These are phyloP conservation scores for Centropus bengalensis DNA, from an alignment of 2,113 vertebrate genomes.

Conservation along the genomic window DNA sequence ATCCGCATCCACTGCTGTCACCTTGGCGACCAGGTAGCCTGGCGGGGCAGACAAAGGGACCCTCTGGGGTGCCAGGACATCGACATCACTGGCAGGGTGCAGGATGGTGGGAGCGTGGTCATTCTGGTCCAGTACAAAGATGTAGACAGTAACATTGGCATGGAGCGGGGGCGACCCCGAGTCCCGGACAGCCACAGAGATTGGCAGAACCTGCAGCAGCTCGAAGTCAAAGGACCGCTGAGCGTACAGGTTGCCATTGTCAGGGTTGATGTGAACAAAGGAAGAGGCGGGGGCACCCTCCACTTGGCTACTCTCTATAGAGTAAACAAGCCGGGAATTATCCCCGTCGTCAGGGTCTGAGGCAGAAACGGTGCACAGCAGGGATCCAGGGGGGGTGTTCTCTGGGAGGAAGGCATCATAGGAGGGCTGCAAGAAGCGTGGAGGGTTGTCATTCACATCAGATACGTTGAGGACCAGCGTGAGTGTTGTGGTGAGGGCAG, in stretches of 20 bases:
- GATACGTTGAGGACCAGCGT: constrained; percentile 81
- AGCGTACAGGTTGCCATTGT: constrained; percentile 81
- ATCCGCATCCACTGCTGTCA: constrained; percentile 87
- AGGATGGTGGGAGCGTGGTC: constrained; percentile 82
- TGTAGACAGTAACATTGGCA: constrained; percentile 75
- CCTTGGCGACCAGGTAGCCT: constrained; percentile 87
- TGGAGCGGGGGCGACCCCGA: constrained; percentile 70
- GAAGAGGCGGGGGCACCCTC: constrained; percentile 78
- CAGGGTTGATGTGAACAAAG: constrained; percentile 82
- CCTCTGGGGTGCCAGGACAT: constrained; percentile 71
- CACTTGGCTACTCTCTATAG: constrained; percentile 73
- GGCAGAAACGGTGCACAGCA: constrained; percentile 84
- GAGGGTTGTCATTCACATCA: constrained; percentile 89
- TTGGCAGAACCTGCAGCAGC: constrained; percentile 74
- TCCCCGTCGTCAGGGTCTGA: constrained; percentile 78
- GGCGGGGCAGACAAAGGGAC: constrained; percentile 81
- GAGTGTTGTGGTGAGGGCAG: constrained; percentile 78
- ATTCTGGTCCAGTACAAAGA: constrained; percentile 83
- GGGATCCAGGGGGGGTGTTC: constrained; percentile 81
- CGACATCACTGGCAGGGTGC: constrained; percentile 75
- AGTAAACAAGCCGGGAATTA: constrained; percentile 82
- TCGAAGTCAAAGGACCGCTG: constrained; percentile 84
- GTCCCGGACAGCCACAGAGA: constrained; percentile 75
- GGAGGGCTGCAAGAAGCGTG: constrained; percentile 75
- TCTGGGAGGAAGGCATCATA: constrained; percentile 80